Percentiles rank a stretch among this genome's conserved stretches.
phyloP scores from a whole-genome alignment of 2,888 invertebrate species.

The Lissonota sp. region DNA sequence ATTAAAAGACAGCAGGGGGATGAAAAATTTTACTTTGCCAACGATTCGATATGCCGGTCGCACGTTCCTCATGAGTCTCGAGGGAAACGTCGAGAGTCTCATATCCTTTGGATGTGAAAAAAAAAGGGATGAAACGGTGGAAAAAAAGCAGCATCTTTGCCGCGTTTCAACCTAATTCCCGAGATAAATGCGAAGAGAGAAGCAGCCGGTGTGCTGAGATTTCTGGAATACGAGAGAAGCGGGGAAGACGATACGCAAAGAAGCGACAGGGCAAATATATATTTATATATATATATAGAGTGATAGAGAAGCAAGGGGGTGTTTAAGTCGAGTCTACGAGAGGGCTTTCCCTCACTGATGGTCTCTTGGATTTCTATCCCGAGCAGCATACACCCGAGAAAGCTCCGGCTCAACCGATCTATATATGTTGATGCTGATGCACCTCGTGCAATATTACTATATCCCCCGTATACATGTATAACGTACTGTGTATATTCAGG shows the following conservation, averaged over 20 bases:
- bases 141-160: constrained; percentile 59
- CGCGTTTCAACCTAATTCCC: constrained; percentile 78
- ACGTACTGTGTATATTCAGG: not conserved
- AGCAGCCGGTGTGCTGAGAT: constrained; percentile 60
- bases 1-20: constrained; percentile 34
- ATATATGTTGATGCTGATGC: constrained; percentile 27
- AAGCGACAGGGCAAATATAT: constrained; percentile 43
- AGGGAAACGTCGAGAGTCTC: constrained; percentile 56
- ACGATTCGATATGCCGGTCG: constrained; percentile 31
- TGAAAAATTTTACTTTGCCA: constrained; percentile 38
- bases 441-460: not conserved
- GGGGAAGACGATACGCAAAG: constrained; percentile 54
- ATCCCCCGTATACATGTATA: not conserved
- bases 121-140: constrained; percentile 42
- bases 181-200: constrained; percentile 76
- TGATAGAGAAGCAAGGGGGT: constrained; percentile 35
- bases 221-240: constrained; percentile 61
- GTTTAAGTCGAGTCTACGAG: constrained; percentile 61
- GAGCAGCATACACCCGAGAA: constrained; percentile 47
- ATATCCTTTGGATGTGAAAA: constrained; percentile 63
- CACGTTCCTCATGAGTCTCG: constrained; percentile 37
- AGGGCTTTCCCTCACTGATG: constrained; percentile 53
- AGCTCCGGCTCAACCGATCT: constrained; percentile 37
- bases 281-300: constrained; percentile 65
- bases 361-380: constrained; percentile 56